Base-by-base conservation (phyloP, 2,113 vertebrate species). In the Carassius gibelio region DNA sequence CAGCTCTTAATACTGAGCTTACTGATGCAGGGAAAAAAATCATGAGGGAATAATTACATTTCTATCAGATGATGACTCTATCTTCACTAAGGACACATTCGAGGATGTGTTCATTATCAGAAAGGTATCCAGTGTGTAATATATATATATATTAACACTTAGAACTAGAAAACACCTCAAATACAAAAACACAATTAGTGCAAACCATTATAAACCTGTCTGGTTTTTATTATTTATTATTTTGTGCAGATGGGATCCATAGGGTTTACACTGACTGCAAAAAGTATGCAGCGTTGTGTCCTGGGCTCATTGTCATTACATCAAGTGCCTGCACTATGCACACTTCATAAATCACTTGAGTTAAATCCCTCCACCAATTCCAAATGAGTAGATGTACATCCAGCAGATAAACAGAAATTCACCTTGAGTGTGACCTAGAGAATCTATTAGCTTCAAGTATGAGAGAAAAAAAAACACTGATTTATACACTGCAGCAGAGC, bases 61-160 rank as follows among this genome's bases (percentile, higher is more conserved):
- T 81, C 62, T 21, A 81, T 81, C 79, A 81, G 79, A 81, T 50
- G 62, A 81, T 68, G 42, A 48, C 61, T 81, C 36, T 10, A 81
- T 81, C 62, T 68, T 10, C 15, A 1, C n/a, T 30, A 21, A 80
- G 14, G 36, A 64, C 36, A 26, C 34, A 64, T 61, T 80, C 45
- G n/a, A 64, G 59, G 38, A 80, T 17, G 14, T 38, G n/a, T 80
- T 36, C 77, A 48, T 80, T 64, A 80, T 26, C n/a, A 64, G 59
- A 14, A 23, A 80, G 34, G 55, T 38, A 59, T 61, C 30, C 55
- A 78, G 55, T 7, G 5, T 74, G 71, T 48, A n/a, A 42, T 50
- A 48, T 13, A 75, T 15, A 52, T 17, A 75, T 30, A 26, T 26
- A 26, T 26, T 76, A 76, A 45, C n/a, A 52, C 14, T 55, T 76